Evolutionary conservation across 2,888 invertebrate species (phyloP), one percentile per base, ranked within the genome.

Genomic region (Criorhina ranunculi): DNA sequence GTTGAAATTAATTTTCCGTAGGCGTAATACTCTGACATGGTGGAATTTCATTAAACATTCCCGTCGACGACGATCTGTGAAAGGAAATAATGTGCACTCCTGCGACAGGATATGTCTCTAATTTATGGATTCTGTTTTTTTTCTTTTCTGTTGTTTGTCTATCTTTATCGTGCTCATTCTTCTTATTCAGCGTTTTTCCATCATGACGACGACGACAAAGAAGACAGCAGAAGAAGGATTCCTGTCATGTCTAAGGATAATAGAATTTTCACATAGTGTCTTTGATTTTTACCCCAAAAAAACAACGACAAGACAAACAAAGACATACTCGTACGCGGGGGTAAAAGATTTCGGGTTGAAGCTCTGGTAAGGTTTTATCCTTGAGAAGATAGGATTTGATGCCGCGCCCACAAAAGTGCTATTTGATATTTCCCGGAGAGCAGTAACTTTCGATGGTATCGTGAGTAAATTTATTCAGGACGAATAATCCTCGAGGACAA

Each of bases 31-130:
- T n/a, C 67, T 73, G 73, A 78, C 82, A 78, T 73, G 72, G 46
- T 62, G 82, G 82, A 82, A 82, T 82, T 82, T 82, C 82, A 82
- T 82, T 82, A 82, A 77, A 55, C 40, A 78, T 72, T 57, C 60
- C 53, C 59, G 53, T 66, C 42, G 0, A 33, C 33, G n/a, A 44
- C 17, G 15, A 24, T 17, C 35, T 53, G 7, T 42, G 40, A 17
- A 24, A 33, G 42, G 49, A 46, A 72, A 72, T 72, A 66, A 78
- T 78, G 78, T 60, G 44, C 69, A 35, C 66, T 62, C 78, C 51
- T 33, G 66, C 46, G 70, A 76, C 72, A 82, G 60, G 72, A 82
- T 62, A 60, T 67, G 55, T 78, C 72, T 73, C 72, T 78, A 73
- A 83, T 83, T 83, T 83, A 83, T 83, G 78, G 78, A 78, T 83